These are phyloP conservation scores for Timema podura DNA, from an alignment of 2,888 invertebrate species.

Conservation along the genomic window DNA sequence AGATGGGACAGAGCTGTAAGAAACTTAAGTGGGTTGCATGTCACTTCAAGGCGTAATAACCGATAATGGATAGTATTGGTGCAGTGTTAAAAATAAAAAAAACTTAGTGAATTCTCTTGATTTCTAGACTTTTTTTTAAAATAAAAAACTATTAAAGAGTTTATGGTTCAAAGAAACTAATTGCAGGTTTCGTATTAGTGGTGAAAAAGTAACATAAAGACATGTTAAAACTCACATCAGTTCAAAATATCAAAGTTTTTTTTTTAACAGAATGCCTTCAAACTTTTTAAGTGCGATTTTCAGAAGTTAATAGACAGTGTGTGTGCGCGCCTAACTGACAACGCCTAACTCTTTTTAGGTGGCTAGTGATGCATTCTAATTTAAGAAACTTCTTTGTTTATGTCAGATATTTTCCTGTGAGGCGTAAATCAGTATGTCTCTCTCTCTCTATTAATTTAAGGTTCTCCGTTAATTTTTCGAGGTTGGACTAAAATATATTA, in stretches of 20 bases:
- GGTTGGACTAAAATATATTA: constrained; percentile 20
- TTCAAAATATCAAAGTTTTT: too few species aligned
- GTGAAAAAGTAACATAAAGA: too few species aligned
- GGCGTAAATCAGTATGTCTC: too few species aligned
- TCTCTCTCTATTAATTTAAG: constrained; percentile 14
- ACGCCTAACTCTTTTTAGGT: constrained; percentile 9
- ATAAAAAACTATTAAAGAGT: constrained; percentile 8
- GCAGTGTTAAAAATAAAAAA: constrained; percentile 1
- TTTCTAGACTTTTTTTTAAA: constrained; percentile 20
- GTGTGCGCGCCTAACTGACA: constrained; percentile 2
- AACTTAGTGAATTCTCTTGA: constrained; percentile 25
- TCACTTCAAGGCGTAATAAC: background rate
- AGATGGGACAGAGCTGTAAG: background rate
- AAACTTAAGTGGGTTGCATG: constrained; percentile 9
- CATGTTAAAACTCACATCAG: too few species aligned
- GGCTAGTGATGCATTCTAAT: constrained; percentile 18
- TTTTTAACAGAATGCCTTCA: too few species aligned
- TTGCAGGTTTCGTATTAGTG: too few species aligned
- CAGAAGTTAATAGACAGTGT: too few species aligned
- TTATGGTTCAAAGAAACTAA: too few species aligned
- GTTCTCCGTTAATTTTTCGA: constrained; percentile 23
- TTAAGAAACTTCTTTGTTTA: constrained; percentile 23
- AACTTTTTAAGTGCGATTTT: background rate
- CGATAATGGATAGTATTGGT: too few species aligned
- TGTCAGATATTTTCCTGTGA: constrained; percentile 16